Conservation (phyloP, 35 echinoderm and acorn worm species). For the Apostichopus parvimensis region DNA sequence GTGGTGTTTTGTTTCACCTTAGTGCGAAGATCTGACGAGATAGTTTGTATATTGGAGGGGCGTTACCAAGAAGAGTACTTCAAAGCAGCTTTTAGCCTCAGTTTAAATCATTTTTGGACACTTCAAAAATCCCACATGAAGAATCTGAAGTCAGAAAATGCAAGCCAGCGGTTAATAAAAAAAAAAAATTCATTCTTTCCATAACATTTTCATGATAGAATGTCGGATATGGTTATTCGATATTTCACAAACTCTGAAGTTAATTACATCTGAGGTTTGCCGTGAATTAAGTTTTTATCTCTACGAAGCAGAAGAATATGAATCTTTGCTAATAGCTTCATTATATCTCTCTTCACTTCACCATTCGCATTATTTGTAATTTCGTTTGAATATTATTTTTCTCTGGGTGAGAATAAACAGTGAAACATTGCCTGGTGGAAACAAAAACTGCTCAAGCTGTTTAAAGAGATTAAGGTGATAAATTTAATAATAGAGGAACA, state of each 20-base stretch:
- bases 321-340: not conserved
- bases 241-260: not conserved
- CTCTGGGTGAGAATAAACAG: not conserved
- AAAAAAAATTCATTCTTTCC: no score
- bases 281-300: not conserved
- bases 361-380: not conserved
- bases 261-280: not conserved
- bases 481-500: constrained; percentile 32
- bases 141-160: no score
- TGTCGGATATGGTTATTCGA: no score
- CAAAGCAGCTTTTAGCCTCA: no score
- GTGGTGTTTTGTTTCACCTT: not conserved
- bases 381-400: not conserved
- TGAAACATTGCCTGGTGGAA: not conserved
- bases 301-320: not conserved
- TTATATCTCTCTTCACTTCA: not conserved
- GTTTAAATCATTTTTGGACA: no score
- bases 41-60: no score
- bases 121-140: no score
- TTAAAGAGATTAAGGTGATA: not conserved
- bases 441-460: no score
- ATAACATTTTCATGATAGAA: no score
- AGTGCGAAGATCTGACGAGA: no score
- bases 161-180: no score
- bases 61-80: no score